Conservation (phyloP, 2,888 invertebrate species). For the Oeneis ivallda region DNA sequence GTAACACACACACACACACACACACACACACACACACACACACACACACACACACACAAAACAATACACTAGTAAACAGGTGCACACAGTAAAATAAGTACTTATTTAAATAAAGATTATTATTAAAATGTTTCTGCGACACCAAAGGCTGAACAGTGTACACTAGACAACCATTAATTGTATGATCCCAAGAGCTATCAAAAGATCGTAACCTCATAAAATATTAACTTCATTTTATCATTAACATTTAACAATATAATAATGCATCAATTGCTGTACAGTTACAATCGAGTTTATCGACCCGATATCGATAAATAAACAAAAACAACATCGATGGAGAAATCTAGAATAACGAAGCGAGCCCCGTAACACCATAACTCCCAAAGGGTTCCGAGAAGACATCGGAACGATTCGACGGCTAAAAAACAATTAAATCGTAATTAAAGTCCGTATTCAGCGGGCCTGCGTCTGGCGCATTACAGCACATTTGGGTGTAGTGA, state of each 20-base stretch:
- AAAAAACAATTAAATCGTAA: slow-evolving; percentile 80
- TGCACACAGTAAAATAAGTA: no score
- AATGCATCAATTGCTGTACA: slow-evolving; percentile 10
- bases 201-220: not conserved
- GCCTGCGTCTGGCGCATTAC: slow-evolving; percentile 60
- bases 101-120: not conserved
- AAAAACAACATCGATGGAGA: slow-evolving; percentile 45
- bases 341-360: slow-evolving; percentile 51
- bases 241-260: slow-evolving; percentile 9
- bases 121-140: not conserved
- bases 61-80: no score
- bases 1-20: no score
- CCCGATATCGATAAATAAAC: slow-evolving; percentile 38
- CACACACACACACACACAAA: no score
- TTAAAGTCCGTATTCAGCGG: slow-evolving; percentile 75
- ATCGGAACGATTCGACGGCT: slow-evolving; percentile 63
- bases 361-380: slow-evolving; percentile 45
- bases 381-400: slow-evolving; percentile 61
- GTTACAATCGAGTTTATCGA: slow-evolving; percentile 40
- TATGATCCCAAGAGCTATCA: not conserved
- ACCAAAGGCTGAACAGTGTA: not conserved
- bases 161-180: no score
- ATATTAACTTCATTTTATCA: not conserved
- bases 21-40: no score
- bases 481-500: slow-evolving; percentile 60